phyloP scores from a whole-genome alignment of 2,888 invertebrate genomes.

The Cyclophora punctaria region DNA sequence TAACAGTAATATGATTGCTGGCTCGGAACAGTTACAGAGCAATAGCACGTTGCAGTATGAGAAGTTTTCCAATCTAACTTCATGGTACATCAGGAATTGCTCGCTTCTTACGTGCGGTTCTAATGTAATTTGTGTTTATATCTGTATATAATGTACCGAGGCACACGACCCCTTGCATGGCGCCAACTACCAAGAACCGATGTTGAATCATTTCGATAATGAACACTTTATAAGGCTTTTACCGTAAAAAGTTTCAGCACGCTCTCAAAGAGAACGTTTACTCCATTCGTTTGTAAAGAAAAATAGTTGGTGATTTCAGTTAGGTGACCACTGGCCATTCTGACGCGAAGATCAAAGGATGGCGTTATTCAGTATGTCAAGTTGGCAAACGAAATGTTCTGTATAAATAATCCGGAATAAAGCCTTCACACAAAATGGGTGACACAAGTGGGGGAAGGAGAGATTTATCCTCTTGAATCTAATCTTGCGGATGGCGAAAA shows the following conservation, averaged over 20 bases:
- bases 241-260: conserved; percentile 23
- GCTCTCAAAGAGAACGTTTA: conserved; percentile 9
- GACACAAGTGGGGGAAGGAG: conserved; percentile 53
- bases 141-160: conserved; percentile 12
- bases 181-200: conserved; percentile 1
- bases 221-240: conserved; percentile 23
- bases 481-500: conserved; percentile 68
- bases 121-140: conserved; percentile 40
- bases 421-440: conserved; percentile 62
- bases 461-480: conserved; percentile 71
- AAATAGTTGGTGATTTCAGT: conserved; percentile 19
- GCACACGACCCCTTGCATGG: conserved; percentile 16
- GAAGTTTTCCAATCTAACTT: conserved; percentile 68
- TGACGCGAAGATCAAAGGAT: conserved; percentile 43
- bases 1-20: conserved; percentile 35
- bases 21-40: conserved; percentile 35
- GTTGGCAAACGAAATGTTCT: conserved; percentile 51
- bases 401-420: conserved; percentile 66
- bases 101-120: conserved; percentile 42
- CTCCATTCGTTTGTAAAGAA: conserved; percentile 4
- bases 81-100: conserved; percentile 52
- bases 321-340: conserved; percentile 29
- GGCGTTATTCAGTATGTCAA: conserved; percentile 53
- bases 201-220: conserved; percentile 23
- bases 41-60: conserved; percentile 44